Evolutionary conservation across 2,888 invertebrate species (phyloP).

Genomic region (Cosmia trapezina): DNA sequence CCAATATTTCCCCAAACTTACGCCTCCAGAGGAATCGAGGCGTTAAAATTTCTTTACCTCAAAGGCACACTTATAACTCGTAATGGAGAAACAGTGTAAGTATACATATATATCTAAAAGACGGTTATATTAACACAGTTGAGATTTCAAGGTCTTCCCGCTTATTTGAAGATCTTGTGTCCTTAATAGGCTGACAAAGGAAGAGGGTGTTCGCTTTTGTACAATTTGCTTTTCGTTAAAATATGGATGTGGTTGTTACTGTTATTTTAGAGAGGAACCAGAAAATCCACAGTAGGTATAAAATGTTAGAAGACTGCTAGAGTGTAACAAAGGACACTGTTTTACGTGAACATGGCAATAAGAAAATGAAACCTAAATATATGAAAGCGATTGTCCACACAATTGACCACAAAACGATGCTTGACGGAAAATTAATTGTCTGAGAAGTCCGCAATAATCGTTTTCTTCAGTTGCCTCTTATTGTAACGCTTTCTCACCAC

Average conservation of each 20-base stretch:
- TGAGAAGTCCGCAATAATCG: constrained; percentile 13
- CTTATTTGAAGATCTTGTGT: constrained; percentile 11
- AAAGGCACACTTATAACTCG: constrained; percentile 38
- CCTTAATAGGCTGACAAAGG: constrained; percentile 20
- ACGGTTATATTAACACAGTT: constrained; percentile 3
- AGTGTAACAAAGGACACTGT: not conserved
- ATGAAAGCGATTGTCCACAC: not conserved
- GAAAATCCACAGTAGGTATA: not conserved
- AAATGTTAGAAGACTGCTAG: not conserved
- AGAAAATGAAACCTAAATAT: not conserved
- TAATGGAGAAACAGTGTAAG: constrained; percentile 12
- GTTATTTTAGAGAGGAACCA: not conserved
- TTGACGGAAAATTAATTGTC: constrained; percentile 4
- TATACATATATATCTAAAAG: constrained; percentile 13
- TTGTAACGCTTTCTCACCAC: constrained; percentile 6
- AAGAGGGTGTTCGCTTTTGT: not conserved
- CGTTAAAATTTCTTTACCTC: constrained; percentile 34
- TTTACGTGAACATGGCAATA: not conserved
- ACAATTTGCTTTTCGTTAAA: constrained; percentile 9
- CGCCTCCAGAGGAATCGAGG: not conserved
- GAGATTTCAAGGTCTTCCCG: constrained; percentile 20
- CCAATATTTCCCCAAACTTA: constrained; percentile 33
- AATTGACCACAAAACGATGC: constrained; percentile 12
- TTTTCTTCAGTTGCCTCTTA: constrained; percentile 11
- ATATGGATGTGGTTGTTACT: not conserved